phyloP scores from a whole-genome alignment of 2,113 vertebrate species.

The Erpornis zantholeuca region DNA sequence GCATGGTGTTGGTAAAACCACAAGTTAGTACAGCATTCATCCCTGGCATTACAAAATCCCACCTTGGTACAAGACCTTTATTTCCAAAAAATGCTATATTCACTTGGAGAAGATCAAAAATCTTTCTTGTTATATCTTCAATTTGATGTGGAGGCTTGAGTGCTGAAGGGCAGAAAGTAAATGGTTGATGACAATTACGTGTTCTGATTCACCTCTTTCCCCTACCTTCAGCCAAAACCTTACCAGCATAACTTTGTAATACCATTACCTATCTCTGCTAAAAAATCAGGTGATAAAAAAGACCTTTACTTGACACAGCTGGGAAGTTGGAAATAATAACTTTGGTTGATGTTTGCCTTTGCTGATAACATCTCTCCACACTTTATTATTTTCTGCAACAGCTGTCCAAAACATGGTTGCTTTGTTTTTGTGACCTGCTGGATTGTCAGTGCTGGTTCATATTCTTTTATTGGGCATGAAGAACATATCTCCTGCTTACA shows the following conservation, averaged over 20 bases:
- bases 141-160: neutral
- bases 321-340: neutral
- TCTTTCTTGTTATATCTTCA: neutral
- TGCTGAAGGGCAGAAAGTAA: neutral
- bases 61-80: neutral
- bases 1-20: neutral
- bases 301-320: neutral
- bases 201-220: neutral
- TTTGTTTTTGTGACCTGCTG: conserved; percentile 36
- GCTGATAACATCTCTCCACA: neutral
- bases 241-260: neutral
- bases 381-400: conserved; percentile 41
- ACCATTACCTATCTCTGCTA: neutral
- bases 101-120: neutral
- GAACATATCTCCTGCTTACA: conserved; percentile 23
- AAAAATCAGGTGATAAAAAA: neutral
- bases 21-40: neutral
- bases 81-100: neutral
- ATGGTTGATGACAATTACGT: neutral
- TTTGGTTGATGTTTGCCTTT: conserved; percentile 34
- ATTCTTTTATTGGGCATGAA: conserved; percentile 23
- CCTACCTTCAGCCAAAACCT: neutral
- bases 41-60: neutral
- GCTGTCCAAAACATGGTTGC: neutral
- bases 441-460: neutral